Evolutionary conservation across 1,140 invertebrate genomes (phyloP), one percentile per base, ranked within the genome.

Genomic region (Alviniconcha marisindica): DNA sequence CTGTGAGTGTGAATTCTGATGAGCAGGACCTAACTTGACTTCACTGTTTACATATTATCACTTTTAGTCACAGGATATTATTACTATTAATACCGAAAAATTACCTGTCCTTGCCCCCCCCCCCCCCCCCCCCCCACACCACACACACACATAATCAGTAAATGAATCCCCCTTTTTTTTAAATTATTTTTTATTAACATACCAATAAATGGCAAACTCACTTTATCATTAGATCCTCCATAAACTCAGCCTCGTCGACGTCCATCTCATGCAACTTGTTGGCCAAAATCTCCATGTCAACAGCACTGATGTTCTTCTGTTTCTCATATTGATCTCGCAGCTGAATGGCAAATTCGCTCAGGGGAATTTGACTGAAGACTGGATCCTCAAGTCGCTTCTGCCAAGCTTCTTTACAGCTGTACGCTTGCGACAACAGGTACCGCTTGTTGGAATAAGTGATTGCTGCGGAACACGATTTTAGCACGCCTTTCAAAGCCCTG

Each of bases 211-310:
- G n/a, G n/a, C n/a, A n/a, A n/a, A 74, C 84, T 79, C 84, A 90
- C 89, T 63, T 87, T 21, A 76, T 36, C n/a, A 91, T 33, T 0
- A 91, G 56, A 36, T 89, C 87, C 56, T 88, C 89, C 56, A 90
- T 78, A 38, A 87, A 87, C 7, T 86, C 74, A 33, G 84, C 80
- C 38, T 88, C 83, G 18, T 81, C 79, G 12, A 77, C 60, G 18
- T 87, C 84, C 69, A 86, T 81, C 56, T 87, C 74, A 15, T 81
- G 77, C 15, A 90, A 28, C 33, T 85, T 86, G 74, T 90, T 88
- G 12, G 87, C 87, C 40, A 90, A 73, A 69, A 91, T 85, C 81
- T 91, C 90, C 42, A 92, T 86, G 76, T 92, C 91, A 42, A 92
- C 83, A 33, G 87, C 89, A 82, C 85, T 89, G 51, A 84, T 88